These are phyloP conservation scores for Mallateleia sp. DNA, from an alignment of 2,888 invertebrate genomes.

Conservation along the genomic window DNA sequence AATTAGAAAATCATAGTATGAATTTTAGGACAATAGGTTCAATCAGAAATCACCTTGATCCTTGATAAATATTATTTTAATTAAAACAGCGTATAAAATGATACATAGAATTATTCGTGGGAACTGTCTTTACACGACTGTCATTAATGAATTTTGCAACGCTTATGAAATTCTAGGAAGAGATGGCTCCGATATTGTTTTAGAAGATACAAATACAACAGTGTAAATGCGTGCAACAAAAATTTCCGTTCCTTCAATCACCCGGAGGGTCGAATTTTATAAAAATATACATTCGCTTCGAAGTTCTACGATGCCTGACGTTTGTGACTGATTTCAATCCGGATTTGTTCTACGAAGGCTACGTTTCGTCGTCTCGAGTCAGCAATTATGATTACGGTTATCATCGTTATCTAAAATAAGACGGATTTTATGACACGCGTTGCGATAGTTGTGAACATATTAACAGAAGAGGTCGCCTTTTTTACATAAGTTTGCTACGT, in stretches of 20 bases:
- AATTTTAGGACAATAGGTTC: too few species aligned
- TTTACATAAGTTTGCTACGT: slow-evolving; percentile 71
- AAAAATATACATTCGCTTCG: slow-evolving; percentile 48
- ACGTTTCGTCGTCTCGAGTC: slow-evolving; percentile 26
- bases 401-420: slow-evolving; percentile 34
- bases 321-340: not conserved
- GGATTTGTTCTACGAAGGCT: slow-evolving; percentile 24
- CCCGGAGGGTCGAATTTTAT: slow-evolving; percentile 21
- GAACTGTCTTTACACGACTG: too few species aligned
- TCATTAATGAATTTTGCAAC: too few species aligned
- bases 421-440: slow-evolving; percentile 58
- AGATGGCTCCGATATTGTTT: too few species aligned
- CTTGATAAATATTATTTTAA: too few species aligned
- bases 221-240: slow-evolving; percentile 6
- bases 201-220: too few species aligned
- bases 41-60: too few species aligned
- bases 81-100: too few species aligned
- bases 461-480: slow-evolving; percentile 60
- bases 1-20: too few species aligned
- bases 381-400: not conserved
- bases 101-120: too few species aligned
- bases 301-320: slow-evolving; percentile 16
- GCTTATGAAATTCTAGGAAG: too few species aligned
- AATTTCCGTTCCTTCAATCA: not conserved
- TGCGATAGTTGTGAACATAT: slow-evolving; percentile 51